Base-by-base conservation (phyloP, 2,113 vertebrate genomes). In the Gambusia holbrooki region DNA sequence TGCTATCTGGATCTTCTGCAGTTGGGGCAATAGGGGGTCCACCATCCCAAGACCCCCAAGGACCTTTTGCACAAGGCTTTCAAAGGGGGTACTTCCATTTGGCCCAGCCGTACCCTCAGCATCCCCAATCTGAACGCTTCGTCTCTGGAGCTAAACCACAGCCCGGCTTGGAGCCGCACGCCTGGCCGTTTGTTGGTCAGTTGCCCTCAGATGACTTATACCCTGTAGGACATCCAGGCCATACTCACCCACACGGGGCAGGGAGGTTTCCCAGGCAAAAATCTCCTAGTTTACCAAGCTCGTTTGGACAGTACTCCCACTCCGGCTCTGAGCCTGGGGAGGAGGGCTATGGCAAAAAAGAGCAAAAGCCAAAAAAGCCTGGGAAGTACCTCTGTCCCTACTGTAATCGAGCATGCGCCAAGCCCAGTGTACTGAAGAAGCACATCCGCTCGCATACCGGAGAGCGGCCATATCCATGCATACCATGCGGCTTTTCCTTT, bases 381-480 rank as follows among this genome's bases (percentile, higher is more conserved):
- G 98, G 98, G 80, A 99, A 98, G 81, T 99, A 99, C 90, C 98
- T 98, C 80, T 99, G 98, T 87, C 96, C 96, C 84, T 99, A 97
- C 91, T 99, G 98, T 81, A 97, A 97, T 75, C 93, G 98, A 89
- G 98, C 97, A 3, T 99, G 98, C 92, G 98, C 98, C 94, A 99
- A 99, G 94, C 98, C 98, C 71, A 99, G 98, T 1, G 98, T 99
- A 81, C 95, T 99, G 88, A 99, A 99, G 90, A 99, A 99, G 85
- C 98, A 99, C 94, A 99, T 99, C 90, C 95, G 98, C 67, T 99
- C 98, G 22, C 98, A 99, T 54, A 99, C 98, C 0, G 98, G 98
- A 27, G 98, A 99, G 83, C 94, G 98, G 77, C 98, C 98, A 0
- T 99, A 99, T 71, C 98, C 98, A 12, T 99, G 98, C 84, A 94